These are phyloP conservation scores for Lithodes maja DNA, from an alignment of 2,888 invertebrate genomes.

Conservation along the genomic window DNA sequence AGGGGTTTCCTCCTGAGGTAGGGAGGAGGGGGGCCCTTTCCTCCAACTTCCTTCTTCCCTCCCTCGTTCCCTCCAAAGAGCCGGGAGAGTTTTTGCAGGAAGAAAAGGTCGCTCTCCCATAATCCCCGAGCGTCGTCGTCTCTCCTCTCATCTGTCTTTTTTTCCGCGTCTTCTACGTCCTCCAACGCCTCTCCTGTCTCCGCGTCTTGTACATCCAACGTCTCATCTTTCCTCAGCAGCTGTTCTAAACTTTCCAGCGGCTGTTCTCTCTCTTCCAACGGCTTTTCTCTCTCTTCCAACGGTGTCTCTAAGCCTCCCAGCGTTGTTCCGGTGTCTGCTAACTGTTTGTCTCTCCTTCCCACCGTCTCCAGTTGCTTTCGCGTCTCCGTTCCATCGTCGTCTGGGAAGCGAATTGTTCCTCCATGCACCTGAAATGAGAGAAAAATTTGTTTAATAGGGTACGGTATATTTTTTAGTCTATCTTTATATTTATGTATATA, in stretches of 20 bases:
- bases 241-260: too few species aligned
- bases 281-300: background rate
- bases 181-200: background rate
- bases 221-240: background rate
- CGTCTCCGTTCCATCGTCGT: background rate
- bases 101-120: slow-evolving; percentile 66
- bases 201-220: too few species aligned
- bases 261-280: too few species aligned
- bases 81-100: slow-evolving; percentile 55
- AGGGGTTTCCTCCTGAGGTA: background rate
- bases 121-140: slow-evolving; percentile 26
- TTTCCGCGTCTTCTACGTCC: background rate
- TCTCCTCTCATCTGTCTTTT: background rate
- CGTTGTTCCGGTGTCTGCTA: background rate
- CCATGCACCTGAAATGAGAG: slow-evolving; percentile 22
- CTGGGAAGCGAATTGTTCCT: slow-evolving; percentile 29
- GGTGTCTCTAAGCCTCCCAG: background rate
- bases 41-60: slow-evolving; percentile 12
- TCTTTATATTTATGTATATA: background rate
- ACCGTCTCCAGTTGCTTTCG: background rate
- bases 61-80: slow-evolving; percentile 52
- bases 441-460: background rate
- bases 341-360: background rate
- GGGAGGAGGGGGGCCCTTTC: background rate
- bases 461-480: background rate